Percentiles rank a stretch among this genome's conserved stretches.
Conservation (phyloP, 2,888 invertebrate genomes). For the Heliconius cydno region DNA sequence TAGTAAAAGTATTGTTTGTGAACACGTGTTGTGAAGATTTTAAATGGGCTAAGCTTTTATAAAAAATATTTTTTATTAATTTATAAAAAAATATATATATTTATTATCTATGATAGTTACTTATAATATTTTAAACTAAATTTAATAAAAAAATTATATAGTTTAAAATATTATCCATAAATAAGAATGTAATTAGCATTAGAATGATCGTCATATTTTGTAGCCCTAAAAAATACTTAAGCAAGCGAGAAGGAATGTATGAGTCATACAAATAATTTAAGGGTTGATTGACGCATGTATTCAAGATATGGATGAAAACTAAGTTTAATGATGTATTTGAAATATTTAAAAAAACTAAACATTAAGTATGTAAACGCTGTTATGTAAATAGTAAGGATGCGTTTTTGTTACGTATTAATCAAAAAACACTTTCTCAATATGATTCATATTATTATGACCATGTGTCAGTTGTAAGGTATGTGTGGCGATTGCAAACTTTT, state of each 20-base stretch:
- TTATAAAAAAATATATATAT: no score
- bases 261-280: background rate
- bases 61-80: no score
- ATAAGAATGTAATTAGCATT: background rate
- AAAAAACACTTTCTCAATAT: constrained; percentile 63
- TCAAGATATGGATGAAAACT: background rate
- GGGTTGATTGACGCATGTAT: background rate
- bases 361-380: background rate
- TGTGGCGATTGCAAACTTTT: constrained; percentile 60
- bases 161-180: background rate
- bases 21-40: constrained; percentile 56
- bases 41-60: background rate
- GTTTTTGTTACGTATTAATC: constrained; percentile 47
- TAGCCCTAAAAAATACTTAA: background rate
- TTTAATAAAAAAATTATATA: background rate
- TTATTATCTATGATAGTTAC: background rate
- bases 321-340: no score
- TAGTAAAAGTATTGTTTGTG: constrained; percentile 51
- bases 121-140: background rate
- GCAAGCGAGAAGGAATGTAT: background rate
- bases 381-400: background rate
- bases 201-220: background rate
- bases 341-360: background rate
- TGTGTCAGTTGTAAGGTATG: constrained; percentile 65
- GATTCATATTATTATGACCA: constrained; percentile 67